These are phyloP conservation scores for Netelia inedita DNA, from an alignment of 2,888 invertebrate genomes.

Conservation along the genomic window DNA sequence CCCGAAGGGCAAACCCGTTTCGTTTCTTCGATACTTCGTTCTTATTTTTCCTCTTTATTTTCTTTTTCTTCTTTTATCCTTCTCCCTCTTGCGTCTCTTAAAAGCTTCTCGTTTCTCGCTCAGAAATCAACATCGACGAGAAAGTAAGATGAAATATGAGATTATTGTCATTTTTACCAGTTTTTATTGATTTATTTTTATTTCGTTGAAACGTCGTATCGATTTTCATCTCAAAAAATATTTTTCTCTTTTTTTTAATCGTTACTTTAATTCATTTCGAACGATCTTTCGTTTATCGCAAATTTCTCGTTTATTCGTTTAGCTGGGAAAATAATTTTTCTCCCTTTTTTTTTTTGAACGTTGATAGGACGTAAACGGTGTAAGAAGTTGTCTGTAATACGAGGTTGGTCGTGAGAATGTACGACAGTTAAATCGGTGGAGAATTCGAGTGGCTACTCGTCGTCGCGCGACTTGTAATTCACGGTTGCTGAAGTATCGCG, in stretches of 20 bases:
- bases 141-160: background rate
- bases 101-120: background rate
- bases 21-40: slow-evolving; percentile 11
- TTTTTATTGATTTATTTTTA: background rate
- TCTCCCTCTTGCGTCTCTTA: slow-evolving; percentile 1
- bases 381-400: background rate
- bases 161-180: background rate
- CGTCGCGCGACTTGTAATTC: slow-evolving; percentile 45
- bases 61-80: slow-evolving; percentile 17
- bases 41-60: slow-evolving; percentile 9
- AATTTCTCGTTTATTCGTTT: too few relatives aligned
- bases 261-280: background rate
- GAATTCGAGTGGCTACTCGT: background rate
- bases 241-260: background rate
- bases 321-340: too few relatives aligned
- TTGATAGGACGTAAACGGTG: background rate
- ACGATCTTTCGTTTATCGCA: slow-evolving; percentile 35
- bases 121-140: slow-evolving; percentile 11
- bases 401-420: background rate
- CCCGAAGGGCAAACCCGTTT: slow-evolving; percentile 22
- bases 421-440: background rate
- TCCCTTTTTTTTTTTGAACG: too few relatives aligned
- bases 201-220: too few relatives aligned
- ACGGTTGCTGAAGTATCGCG: slow-evolving; percentile 18
- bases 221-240: too few relatives aligned